Evolutionary conservation across 2,888 invertebrate genomes (phyloP).

Genomic region (Cheilosia urbana): DNA sequence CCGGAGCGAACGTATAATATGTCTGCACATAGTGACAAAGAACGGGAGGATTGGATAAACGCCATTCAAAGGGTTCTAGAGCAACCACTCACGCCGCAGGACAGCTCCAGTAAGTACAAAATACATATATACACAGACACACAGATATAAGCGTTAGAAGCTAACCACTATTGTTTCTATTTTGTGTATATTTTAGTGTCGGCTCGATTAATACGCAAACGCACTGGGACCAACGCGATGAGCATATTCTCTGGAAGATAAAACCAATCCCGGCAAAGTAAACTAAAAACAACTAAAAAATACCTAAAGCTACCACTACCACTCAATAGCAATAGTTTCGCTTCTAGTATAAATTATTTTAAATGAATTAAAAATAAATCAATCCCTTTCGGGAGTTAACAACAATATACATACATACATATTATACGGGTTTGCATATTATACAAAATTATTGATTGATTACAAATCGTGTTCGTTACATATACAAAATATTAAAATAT

Average conservation of each 20-base stretch:
- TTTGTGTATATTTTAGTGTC: constrained; percentile 86
- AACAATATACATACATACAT: constrained; percentile 36
- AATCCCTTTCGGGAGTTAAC: constrained; percentile 30
- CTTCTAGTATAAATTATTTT: constrained; percentile 69
- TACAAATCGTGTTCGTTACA: constrained; percentile 69
- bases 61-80: constrained; percentile 90
- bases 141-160: neutral
- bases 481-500: constrained; percentile 24
- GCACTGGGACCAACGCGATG: constrained; percentile 89
- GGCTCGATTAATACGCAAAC: constrained; percentile 88
- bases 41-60: constrained; percentile 92
- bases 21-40: constrained; percentile 90
- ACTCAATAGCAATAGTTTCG: constrained; percentile 67
- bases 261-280: constrained; percentile 76
- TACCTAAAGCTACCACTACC: constrained; percentile 61
- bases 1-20: constrained; percentile 91
- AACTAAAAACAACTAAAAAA: constrained; percentile 17
- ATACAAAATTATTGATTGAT: constrained; percentile 60
- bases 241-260: constrained; percentile 91
- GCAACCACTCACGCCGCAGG: constrained; percentile 91
- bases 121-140: no score
- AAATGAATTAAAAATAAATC: constrained; percentile 32
- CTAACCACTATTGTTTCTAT: no score
- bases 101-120: constrained; percentile 87
- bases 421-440: constrained; percentile 57